A percentile compares a stretch with the other conserved stretches of the same genome.
Conservation (phyloP, 2,113 vertebrate genomes). For the Myanophis thanlyinensis region DNA sequence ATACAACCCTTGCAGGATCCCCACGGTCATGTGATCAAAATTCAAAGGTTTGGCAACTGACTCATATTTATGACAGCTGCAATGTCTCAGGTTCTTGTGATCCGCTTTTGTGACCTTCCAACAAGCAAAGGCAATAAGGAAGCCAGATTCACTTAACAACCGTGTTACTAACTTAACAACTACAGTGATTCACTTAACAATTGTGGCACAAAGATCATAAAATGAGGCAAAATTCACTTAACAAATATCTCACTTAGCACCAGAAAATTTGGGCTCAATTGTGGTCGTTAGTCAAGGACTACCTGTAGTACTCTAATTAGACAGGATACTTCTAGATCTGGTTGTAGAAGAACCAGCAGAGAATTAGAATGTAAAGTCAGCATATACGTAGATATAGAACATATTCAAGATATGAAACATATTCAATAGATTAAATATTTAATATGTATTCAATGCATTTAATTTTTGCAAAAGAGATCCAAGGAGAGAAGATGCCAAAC, state of each 20-base stretch:
- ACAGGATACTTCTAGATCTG: not conserved
- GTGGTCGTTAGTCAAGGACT: not conserved
- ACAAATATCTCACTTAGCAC: not conserved
- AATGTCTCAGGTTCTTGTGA: not conserved
- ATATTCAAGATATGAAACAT: not conserved
- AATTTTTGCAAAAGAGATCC: not conserved
- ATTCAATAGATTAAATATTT: not conserved
- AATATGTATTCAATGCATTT: not conserved
- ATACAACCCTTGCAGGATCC: not conserved
- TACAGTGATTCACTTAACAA: not conserved
- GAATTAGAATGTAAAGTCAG: not conserved
- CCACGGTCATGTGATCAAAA: not conserved
- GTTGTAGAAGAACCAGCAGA: not conserved
- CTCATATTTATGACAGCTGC: not conserved
- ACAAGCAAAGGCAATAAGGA: not conserved
- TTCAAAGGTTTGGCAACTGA: not conserved
- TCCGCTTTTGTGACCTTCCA: not conserved
- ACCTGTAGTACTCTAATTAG: not conserved
- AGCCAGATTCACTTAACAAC: not conserved
- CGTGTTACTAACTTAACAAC: not conserved
- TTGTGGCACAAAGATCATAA: not conserved
- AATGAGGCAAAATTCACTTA: not conserved
- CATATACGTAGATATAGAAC: not conserved
- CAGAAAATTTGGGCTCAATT: not conserved
- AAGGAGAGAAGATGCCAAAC: not conserved